phyloP scores from a whole-genome alignment of 2,888 invertebrate genomes.

The Eupithecia abbreviata region DNA sequence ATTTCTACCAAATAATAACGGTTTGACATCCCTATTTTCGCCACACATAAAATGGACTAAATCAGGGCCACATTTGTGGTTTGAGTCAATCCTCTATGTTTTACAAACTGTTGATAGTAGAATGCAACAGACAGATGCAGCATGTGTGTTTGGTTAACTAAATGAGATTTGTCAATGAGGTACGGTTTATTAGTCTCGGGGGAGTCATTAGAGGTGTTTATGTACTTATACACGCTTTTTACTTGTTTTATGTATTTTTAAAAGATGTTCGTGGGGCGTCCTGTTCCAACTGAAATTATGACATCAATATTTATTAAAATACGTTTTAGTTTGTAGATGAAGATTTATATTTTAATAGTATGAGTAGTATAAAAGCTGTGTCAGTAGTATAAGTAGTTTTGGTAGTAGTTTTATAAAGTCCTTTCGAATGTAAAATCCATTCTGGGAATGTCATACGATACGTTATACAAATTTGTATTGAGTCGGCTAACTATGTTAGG shows the following conservation, averaged over 20 bases:
- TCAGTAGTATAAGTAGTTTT: too few species aligned
- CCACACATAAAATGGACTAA: slow-evolving; percentile 65
- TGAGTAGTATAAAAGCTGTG: background rate
- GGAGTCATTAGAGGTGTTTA: slow-evolving; percentile 65
- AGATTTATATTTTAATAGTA: background rate
- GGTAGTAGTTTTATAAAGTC: background rate
- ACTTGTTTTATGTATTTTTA: slow-evolving; percentile 44
- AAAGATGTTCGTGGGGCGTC: slow-evolving; percentile 8
- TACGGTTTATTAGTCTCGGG: slow-evolving; percentile 71
- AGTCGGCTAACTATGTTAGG: too few species aligned
- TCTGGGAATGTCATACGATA: background rate
- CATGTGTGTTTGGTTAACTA: slow-evolving; percentile 81
- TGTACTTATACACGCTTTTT: slow-evolving; percentile 59
- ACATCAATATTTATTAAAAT: background rate
- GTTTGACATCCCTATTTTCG: slow-evolving; percentile 18
- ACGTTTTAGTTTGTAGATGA: background rate
- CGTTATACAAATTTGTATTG: too few species aligned
- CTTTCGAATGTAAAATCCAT: background rate
- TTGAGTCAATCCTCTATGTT: slow-evolving; percentile 58
- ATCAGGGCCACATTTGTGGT: slow-evolving; percentile 59
- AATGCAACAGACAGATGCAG: slow-evolving; percentile 73
- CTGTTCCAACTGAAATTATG: background rate
- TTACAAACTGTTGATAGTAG: slow-evolving; percentile 67
- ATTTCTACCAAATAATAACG: background rate
- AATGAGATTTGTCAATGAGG: slow-evolving; percentile 79